Evolutionary conservation across 1,140 invertebrate species (phyloP).

Genomic region (Druon quercuslanigerum): DNA sequence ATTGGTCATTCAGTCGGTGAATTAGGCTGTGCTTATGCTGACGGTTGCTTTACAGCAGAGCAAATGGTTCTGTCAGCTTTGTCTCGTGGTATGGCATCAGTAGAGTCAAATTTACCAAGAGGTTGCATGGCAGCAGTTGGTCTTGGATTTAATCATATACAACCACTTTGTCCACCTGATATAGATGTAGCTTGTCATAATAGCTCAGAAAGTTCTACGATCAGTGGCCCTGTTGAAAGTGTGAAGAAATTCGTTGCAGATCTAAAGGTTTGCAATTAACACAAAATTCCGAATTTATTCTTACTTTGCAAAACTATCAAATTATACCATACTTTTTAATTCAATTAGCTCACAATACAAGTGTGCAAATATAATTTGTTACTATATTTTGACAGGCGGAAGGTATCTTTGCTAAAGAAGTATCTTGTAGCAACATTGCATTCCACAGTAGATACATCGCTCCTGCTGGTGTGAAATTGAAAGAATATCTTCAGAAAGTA

Average conservation of each 20-base stretch:
- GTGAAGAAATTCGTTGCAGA: constrained; percentile 83
- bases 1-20: no score
- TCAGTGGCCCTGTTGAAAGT: constrained; percentile 87
- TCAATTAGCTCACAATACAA: background rate
- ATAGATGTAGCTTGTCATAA: constrained; percentile 93
- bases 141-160: constrained; percentile 72
- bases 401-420: constrained; percentile 87
- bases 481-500: constrained; percentile 82
- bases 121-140: constrained; percentile 77
- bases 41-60: no score
- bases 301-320: no score
- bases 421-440: constrained; percentile 88
- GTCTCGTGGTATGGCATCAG: background rate
- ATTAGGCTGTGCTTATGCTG: no score
- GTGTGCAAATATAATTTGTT: no score
- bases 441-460: constrained; percentile 84
- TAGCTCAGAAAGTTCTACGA: constrained; percentile 87
- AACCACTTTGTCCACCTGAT: constrained; percentile 78
- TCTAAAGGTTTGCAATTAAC: constrained; percentile 73
- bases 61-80: no score
- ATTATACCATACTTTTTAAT: no score
- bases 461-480: constrained; percentile 78
- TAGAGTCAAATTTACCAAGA: constrained; percentile 74
- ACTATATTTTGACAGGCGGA: constrained; percentile 60
- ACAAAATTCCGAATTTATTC: no score